These are phyloP conservation scores for Scrobipalpa costella DNA, from an alignment of 2,888 invertebrate genomes.

Conservation along the genomic window DNA sequence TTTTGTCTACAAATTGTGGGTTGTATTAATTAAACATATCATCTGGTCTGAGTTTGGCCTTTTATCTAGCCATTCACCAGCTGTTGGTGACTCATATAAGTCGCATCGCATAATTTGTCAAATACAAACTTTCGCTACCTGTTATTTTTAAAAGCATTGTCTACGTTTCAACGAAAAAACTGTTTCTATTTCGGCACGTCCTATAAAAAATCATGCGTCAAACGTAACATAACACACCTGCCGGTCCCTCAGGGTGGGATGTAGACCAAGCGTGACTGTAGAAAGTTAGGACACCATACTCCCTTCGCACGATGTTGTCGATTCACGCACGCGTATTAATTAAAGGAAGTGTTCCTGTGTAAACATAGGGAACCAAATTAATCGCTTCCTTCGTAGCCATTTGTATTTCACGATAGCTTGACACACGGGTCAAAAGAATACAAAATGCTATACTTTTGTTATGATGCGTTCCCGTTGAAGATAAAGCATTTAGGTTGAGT, in stretches of 20 bases:
- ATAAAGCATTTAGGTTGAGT: background rate
- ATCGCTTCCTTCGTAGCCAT: constrained; percentile 1
- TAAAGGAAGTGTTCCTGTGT: constrained; percentile 48
- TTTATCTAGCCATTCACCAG: constrained; percentile 2
- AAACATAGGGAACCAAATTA: constrained; percentile 27
- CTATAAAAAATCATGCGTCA: constrained; percentile 2
- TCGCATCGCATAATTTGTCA: constrained; percentile 1
- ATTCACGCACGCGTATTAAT: constrained; percentile 57
- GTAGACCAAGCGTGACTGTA: constrained; percentile 54
- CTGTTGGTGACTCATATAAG: background rate
- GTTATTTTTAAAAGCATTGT: background rate
- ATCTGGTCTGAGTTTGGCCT: background rate
- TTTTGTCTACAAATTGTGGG: constrained; percentile 1
- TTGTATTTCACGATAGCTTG: background rate
- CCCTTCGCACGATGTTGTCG: constrained; percentile 49
- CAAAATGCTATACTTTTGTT: too few relatives aligned
- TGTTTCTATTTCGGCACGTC: background rate
- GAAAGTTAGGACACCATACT: constrained; percentile 55
- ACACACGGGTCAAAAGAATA: background rate
- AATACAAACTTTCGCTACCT: background rate
- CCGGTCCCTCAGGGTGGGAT: constrained; percentile 39
- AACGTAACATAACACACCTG: constrained; percentile 42
- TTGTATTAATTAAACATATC: constrained; percentile 1
- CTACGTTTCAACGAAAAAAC: background rate
- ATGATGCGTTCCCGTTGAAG: background rate